Evolutionary conservation across 2,797 vertebrate genomes (phyloP).

Genomic region (Eurystomus glaucurus): DNA sequence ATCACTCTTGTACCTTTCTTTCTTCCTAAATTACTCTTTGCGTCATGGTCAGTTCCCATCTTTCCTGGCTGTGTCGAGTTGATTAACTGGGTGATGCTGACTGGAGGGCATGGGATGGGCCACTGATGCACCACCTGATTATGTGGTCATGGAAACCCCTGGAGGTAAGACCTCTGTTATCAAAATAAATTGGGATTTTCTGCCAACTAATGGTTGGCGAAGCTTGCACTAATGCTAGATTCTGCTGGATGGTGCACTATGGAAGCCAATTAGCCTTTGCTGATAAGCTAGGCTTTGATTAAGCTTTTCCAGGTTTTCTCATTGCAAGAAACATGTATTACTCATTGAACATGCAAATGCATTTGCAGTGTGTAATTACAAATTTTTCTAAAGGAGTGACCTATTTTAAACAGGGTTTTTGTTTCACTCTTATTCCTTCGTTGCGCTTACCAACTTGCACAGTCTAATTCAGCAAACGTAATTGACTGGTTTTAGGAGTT

Average conservation of each 20-base stretch:
- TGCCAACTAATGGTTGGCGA: conserved; percentile 81
- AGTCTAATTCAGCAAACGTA: conserved; percentile 40
- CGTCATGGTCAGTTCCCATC: conserved; percentile 22
- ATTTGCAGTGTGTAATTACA: conserved; percentile 66
- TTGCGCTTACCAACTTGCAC: background rate
- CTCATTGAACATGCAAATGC: conserved; percentile 66
- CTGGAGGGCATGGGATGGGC: conserved; percentile 72
- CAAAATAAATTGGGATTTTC: conserved; percentile 85
- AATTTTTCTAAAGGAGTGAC: conserved; percentile 29
- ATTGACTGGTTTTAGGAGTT: conserved; percentile 72
- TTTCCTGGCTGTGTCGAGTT: conserved; percentile 57
- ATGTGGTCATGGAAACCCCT: conserved; percentile 82
- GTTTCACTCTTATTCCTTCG: background rate
- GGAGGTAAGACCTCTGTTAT: conserved; percentile 75
- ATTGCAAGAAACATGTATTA: conserved; percentile 10
- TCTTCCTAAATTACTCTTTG: conserved; percentile 24
- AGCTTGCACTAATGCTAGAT: conserved; percentile 73
- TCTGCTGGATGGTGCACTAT: conserved; percentile 66
- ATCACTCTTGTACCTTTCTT: conserved; percentile 3
- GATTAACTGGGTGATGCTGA: conserved; percentile 75
- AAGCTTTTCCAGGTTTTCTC: conserved; percentile 56
- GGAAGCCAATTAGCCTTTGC: conserved; percentile 78
- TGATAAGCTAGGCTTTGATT: conserved; percentile 75
- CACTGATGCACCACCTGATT: conserved; percentile 79
- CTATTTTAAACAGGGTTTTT: conserved; percentile 55